Conservation (phyloP, 53 echinoderm and acorn worm species). For the Crossaster papposus region DNA sequence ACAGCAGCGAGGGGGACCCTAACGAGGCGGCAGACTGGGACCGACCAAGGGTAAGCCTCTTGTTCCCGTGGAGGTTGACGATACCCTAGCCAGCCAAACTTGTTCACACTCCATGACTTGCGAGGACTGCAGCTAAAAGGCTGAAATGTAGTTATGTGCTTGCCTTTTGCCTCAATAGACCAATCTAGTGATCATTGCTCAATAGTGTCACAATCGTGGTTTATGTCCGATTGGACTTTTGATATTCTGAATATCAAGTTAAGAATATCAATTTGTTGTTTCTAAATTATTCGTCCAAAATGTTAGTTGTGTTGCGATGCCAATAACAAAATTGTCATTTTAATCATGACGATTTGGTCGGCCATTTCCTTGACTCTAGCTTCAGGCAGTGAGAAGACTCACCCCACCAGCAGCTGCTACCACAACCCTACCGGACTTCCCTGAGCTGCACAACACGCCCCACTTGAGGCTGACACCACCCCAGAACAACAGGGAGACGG, state of each 20-base stretch:
- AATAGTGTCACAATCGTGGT: not conserved
- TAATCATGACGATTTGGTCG: not conserved
- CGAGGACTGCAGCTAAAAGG: too few relatives aligned
- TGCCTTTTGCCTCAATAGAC: too few relatives aligned
- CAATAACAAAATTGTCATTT: not conserved
- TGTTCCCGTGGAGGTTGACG: too few relatives aligned
- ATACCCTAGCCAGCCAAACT: too few relatives aligned
- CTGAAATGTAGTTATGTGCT: too few relatives aligned
- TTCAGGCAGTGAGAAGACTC: not conserved
- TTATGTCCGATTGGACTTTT: too few relatives aligned
- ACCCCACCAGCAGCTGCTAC: constrained; percentile 9
- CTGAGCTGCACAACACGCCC: constrained; percentile 28
- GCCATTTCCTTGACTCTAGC: not conserved
- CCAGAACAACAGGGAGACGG: constrained; percentile 44
- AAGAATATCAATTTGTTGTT: too few relatives aligned
- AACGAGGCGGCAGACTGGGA: constrained; percentile 40
- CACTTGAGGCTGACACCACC: constrained; percentile 76
- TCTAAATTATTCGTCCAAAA: too few relatives aligned
- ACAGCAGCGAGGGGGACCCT: constrained; percentile 50
- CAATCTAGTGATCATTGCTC: not conserved
- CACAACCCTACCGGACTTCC: constrained; percentile 31
- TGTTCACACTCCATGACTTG: too few relatives aligned
- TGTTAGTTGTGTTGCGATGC: not conserved
- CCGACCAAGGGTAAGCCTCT: constrained; percentile 31
- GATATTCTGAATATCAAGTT: too few relatives aligned